Evolutionary conservation across 2,113 vertebrate species (phyloP).

Genomic region (Prietella phreatophila): DNA sequence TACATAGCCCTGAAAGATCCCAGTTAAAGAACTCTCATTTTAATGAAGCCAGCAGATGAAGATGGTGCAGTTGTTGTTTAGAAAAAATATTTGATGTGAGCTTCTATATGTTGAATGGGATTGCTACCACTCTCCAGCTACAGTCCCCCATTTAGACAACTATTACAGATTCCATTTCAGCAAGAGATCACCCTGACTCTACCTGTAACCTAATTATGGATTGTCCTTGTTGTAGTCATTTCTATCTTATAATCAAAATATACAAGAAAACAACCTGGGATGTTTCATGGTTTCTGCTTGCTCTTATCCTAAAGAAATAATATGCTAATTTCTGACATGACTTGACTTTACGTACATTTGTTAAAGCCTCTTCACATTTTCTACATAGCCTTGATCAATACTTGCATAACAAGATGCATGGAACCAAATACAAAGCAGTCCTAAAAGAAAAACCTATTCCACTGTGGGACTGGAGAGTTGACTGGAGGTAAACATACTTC

Average conservation of each 20-base stretch:
- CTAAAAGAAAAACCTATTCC: neutral
- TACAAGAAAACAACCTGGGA: neutral
- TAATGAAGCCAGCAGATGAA: neutral
- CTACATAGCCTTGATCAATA: neutral
- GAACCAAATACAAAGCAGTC: neutral
- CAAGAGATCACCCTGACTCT: neutral
- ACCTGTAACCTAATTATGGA: neutral
- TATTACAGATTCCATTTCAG: constrained; percentile 10
- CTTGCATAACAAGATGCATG: neutral
- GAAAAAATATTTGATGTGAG: neutral
- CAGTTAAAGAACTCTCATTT: neutral
- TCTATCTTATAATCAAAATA: neutral
- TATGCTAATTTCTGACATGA: neutral
- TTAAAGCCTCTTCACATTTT: neutral
- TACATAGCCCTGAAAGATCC: neutral
- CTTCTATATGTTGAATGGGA: neutral
- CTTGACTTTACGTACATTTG: neutral
- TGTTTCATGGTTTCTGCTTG: neutral
- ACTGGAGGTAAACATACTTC: neutral
- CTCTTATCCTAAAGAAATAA: neutral
- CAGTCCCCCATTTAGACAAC: neutral
- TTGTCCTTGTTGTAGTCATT: neutral
- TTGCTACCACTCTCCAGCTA: neutral
- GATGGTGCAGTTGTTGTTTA: neutral
- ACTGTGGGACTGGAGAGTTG: neutral